These are phyloP conservation scores for Sinohyriopsis cumingii DNA, from an alignment of 2,888 invertebrate genomes.

Conservation along the genomic window DNA sequence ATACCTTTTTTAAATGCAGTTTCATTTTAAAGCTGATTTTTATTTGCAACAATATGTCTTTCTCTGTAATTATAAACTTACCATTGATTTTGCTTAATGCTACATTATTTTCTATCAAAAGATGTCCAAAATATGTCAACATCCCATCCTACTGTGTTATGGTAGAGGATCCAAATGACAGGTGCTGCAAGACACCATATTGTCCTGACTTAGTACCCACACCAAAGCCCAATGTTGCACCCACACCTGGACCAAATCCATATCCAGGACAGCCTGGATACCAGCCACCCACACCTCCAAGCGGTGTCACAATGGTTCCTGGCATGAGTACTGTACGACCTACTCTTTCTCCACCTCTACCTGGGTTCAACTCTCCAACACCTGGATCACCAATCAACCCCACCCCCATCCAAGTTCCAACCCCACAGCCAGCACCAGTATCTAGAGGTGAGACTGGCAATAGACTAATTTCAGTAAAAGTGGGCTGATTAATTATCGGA, in stretches of 20 bases:
- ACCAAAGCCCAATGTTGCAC: constrained; percentile 31
- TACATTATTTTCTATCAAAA: constrained; percentile 6
- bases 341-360: background rate
- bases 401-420: constrained; percentile 15
- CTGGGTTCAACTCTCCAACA: constrained; percentile 7
- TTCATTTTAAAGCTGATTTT: too few species aligned
- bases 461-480: background rate
- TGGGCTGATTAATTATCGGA: too few species aligned
- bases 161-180: constrained; percentile 46
- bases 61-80: too few species aligned
- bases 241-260: constrained; percentile 29
- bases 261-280: constrained; percentile 24
- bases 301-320: constrained; percentile 5
- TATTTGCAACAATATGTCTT: too few species aligned
- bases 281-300: constrained; percentile 12
- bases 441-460: constrained; percentile 26
- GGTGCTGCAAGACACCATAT: constrained; percentile 43
- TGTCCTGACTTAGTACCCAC: constrained; percentile 40
- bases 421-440: constrained; percentile 29
- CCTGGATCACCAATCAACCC: constrained; percentile 20
- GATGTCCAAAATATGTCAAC: constrained; percentile 43
- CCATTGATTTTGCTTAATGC: too few species aligned
- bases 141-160: constrained; percentile 47
- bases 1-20: too few species aligned
- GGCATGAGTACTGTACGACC: constrained; percentile 4